A percentile compares a stretch with the other conserved stretches of the same genome.
Conservation (phyloP, 2,797 vertebrate genomes). For the Kryptopterus vitreolus region DNA sequence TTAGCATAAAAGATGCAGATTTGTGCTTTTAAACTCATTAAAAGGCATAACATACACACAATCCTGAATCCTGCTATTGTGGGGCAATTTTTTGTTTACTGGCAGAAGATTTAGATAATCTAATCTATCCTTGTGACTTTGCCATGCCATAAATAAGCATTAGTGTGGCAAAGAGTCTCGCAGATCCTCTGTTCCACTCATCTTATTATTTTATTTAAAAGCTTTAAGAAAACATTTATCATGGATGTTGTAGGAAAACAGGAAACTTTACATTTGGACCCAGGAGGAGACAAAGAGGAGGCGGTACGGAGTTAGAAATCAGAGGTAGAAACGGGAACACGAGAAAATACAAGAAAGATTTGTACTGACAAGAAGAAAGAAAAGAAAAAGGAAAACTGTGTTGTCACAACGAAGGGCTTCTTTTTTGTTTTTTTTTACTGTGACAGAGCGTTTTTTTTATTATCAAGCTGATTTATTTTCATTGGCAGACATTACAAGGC, state of each 20-base stretch:
- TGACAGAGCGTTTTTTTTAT: constrained; percentile 50
- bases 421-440: constrained; percentile 41
- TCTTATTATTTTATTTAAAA: constrained; percentile 73
- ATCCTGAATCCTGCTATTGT: not conserved
- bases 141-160: constrained; percentile 71
- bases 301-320: constrained; percentile 46
- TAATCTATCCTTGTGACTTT: constrained; percentile 54
- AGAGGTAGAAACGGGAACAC: constrained; percentile 57
- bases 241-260: constrained; percentile 75
- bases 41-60: not conserved
- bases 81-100: constrained; percentile 46
- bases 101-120: constrained; percentile 67
- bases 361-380: constrained; percentile 49
- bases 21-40: not conserved
- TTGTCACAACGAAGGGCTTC: constrained; percentile 55
- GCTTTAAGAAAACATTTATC: constrained; percentile 77
- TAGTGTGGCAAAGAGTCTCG: constrained; percentile 36
- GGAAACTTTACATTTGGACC: constrained; percentile 76
- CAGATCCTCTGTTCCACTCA: constrained; percentile 47
- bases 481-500: constrained; percentile 13
- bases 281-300: constrained; percentile 57
- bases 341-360: constrained; percentile 47
- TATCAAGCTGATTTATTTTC: constrained; percentile 39
- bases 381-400: constrained; percentile 47
- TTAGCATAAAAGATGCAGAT: not conserved